Percentiles rank a stretch among this genome's conserved stretches.
Conservation (phyloP, 1,140 invertebrate species). For the Latrodectus geometricus region DNA sequence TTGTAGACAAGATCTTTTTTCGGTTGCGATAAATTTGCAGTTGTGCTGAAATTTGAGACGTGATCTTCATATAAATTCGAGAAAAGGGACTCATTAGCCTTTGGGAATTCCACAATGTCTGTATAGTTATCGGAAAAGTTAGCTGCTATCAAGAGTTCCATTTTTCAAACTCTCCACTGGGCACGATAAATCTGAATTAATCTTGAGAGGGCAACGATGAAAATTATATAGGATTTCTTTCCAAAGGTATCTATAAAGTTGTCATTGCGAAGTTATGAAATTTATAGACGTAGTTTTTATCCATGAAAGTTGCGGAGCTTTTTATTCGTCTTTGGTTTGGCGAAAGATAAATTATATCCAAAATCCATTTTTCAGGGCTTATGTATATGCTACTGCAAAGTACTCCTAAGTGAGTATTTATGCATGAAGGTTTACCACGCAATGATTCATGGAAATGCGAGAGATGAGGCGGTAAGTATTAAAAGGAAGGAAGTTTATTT, state of each 20-base stretch:
- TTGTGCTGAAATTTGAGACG: neutral
- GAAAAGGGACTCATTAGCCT: neutral
- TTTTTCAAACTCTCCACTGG: neutral
- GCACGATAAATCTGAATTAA: slow-evolving; percentile 4
- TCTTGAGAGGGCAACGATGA: neutral
- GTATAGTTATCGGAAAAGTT: slow-evolving; percentile 35
- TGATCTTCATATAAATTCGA: neutral
- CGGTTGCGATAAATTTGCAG: neutral
- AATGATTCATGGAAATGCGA: too few species aligned
- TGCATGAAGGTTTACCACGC: too few species aligned
- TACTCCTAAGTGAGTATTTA: too few species aligned
- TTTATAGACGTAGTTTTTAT: too few species aligned
- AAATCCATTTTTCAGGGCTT: too few species aligned
- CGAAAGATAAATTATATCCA: too few species aligned
- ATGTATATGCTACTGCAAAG: too few species aligned
- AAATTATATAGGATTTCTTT: slow-evolving; percentile 1
- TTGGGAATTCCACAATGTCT: slow-evolving; percentile 23
- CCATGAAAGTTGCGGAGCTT: too few species aligned
- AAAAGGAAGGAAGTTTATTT: too few species aligned
- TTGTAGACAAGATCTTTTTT: neutral
- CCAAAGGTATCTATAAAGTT: neutral
- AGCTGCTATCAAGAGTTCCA: slow-evolving; percentile 8
- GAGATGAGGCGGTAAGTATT: too few species aligned
- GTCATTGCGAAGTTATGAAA: neutral
- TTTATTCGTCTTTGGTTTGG: too few species aligned